Evolutionary conservation across 2,888 invertebrate species (phyloP), one percentile per base, ranked within the genome.

Genomic region (Anaspis maculata): DNA sequence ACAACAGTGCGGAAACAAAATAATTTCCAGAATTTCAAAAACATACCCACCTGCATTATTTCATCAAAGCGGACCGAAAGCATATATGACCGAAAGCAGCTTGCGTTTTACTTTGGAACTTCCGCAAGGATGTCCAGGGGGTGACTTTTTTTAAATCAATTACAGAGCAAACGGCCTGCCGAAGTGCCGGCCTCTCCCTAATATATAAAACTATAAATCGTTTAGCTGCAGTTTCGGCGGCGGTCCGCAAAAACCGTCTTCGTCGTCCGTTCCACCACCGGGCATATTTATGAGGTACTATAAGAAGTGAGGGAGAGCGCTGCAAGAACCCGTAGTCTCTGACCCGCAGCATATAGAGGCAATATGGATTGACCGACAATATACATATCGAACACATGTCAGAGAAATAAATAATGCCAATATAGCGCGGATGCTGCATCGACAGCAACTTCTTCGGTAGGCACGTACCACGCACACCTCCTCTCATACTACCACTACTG

Each of bases 331-430:
- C 58, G 57, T 59, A 57, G 46, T 54, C 55, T 61, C 58, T 62
- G 62, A 61, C 61, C 61, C 60, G 61, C 60, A 61, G 62, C 61
- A 62, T 62, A 62, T 29, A 45, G 45, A 47, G 51, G 49, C 55
- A 59, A 58, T 59, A 57, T 46, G 55, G 56, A 62, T 59, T 62
- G 62, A 61, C 61, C 61, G 61, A 61, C 60, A 61, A 62, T 61
- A 62, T 62, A 62, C 60, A 61, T 62, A 62, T 61, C 62, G 61
- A 61, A 60, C 61, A 62, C 60, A 62, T 62, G 61, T 61, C 61
- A 57, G 51, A 51, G 57, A 55, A 59, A 62, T 61, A 62, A 62
- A 62, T 62, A 62, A 61, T 57, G 60, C 58, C 61, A 62, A 62
- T 62, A 57, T 39, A 44, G 34, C n/a, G 37, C 42, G 45, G 45